Evolutionary conservation across 2,797 vertebrate genomes (phyloP).

Genomic region (Cyprinella venusta): DNA sequence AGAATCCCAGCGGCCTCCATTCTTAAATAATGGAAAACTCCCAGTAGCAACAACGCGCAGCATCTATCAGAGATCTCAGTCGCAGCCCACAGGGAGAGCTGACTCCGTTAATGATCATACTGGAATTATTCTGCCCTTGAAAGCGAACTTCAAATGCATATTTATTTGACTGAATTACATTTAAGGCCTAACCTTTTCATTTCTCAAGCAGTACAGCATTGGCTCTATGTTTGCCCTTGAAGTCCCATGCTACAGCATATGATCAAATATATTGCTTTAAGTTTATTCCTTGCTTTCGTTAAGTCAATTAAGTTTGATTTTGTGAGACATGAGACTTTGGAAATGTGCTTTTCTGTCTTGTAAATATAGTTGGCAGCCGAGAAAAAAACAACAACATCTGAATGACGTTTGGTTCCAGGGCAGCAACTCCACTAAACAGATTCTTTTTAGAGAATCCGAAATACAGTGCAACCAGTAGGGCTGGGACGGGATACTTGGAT

Average conservation of each 20-base stretch:
- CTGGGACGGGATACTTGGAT: too few species aligned
- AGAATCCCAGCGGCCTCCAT: slow-evolving; percentile 6
- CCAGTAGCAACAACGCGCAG: slow-evolving; percentile 11
- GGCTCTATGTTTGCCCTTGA: slow-evolving; percentile 1
- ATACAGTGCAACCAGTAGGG: too few species aligned
- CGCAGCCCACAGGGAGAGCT: slow-evolving; percentile 21
- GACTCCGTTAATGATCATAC: slow-evolving; percentile 33
- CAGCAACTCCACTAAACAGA: neutral
- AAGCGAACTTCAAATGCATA: slow-evolving; percentile 20
- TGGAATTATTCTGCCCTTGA: slow-evolving; percentile 22
- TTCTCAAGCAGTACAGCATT: slow-evolving; percentile 14
- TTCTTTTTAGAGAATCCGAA: too few species aligned
- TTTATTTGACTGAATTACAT: slow-evolving; percentile 45
- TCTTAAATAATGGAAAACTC: slow-evolving; percentile 44
- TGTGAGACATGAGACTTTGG: neutral
- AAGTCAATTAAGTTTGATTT: neutral
- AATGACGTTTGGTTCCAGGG: neutral
- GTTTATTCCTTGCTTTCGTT: neutral
- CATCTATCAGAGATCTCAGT: slow-evolving; percentile 39
- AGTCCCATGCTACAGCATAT: neutral
- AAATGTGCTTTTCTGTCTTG: neutral
- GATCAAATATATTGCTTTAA: neutral
- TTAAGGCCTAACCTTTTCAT: slow-evolving; percentile 20
- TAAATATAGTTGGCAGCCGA: neutral
- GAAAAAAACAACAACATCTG: neutral